These are phyloP conservation scores for Phyllotis vaccarum DNA, from an alignment of 2,797 vertebrate species.

Conservation along the genomic window DNA sequence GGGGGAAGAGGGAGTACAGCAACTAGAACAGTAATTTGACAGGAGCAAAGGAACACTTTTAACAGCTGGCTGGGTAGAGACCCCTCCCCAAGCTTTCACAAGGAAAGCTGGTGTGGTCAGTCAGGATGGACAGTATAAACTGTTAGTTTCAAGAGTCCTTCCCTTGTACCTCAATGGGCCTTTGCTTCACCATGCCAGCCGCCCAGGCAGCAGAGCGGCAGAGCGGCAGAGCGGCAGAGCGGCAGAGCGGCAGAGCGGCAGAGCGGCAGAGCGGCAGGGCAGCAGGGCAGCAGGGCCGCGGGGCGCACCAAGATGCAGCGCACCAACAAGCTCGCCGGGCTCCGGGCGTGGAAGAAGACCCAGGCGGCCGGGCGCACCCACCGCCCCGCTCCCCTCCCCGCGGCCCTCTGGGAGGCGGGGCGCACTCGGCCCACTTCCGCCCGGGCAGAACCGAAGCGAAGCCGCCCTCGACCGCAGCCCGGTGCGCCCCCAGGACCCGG, in stretches of 20 bases:
- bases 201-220: too few species aligned
- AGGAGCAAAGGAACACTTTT: background rate
- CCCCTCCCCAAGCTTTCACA: too few species aligned
- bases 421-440: conserved; percentile 75
- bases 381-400: conserved; percentile 88
- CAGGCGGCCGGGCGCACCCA: conserved; percentile 90
- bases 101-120: background rate
- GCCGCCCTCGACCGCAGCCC: background rate
- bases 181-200: background rate
- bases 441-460: background rate
- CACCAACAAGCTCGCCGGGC: conserved; percentile 87
- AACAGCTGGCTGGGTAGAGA: background rate
- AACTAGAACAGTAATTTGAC: too few species aligned
- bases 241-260: too few species aligned
- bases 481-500: background rate
- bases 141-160: background rate
- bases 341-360: conserved; percentile 88
- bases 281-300: too few species aligned
- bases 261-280: too few species aligned
- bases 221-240: too few species aligned
- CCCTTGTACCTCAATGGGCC: background rate
- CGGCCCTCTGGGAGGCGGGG: conserved; percentile 88
- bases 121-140: background rate
- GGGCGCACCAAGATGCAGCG: conserved; percentile 90
- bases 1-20: too few species aligned